phyloP scores from a whole-genome alignment of 2,113 vertebrate genomes.

The Casuarius casuarius region DNA sequence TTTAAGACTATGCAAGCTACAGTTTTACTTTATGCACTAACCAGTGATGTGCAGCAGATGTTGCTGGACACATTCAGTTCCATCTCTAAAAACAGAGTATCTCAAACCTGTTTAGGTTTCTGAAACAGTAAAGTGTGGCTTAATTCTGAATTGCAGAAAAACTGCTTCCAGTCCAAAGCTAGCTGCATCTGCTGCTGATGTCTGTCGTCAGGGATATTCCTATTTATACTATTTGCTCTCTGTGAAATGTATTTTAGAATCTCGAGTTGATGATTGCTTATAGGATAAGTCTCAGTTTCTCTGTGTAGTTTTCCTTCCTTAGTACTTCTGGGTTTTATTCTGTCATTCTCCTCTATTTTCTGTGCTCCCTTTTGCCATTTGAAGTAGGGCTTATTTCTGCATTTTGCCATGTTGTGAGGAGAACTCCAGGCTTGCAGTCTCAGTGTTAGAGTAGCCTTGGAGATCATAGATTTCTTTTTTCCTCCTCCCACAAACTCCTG shows the following conservation, averaged over 20 bases:
- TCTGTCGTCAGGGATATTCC: not conserved
- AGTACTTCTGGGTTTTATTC: not conserved
- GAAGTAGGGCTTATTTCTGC: not conserved
- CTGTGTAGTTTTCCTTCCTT: not conserved
- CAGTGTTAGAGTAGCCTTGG: not conserved
- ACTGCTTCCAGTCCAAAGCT: not conserved
- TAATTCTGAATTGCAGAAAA: not conserved
- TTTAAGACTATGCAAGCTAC: not conserved
- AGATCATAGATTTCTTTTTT: not conserved
- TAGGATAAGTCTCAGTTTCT: not conserved
- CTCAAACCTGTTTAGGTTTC: not conserved
- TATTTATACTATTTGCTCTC: not conserved
- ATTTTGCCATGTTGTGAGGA: rapidly evolving
- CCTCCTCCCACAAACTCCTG: not conserved
- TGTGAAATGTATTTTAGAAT: not conserved
- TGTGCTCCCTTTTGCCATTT: not conserved
- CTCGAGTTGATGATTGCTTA: not conserved
- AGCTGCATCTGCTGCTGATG: rapidly evolving
- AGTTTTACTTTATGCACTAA: not conserved
- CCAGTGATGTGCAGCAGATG: not conserved
- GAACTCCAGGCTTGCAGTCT: not conserved
- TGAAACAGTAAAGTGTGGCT: not conserved
- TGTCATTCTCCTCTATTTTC: not conserved
- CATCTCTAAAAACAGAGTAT: not conserved
- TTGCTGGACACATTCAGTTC: not conserved